These are phyloP conservation scores for Octopus sinensis DNA, from an alignment of 1,140 invertebrate genomes.

Conservation along the genomic window DNA sequence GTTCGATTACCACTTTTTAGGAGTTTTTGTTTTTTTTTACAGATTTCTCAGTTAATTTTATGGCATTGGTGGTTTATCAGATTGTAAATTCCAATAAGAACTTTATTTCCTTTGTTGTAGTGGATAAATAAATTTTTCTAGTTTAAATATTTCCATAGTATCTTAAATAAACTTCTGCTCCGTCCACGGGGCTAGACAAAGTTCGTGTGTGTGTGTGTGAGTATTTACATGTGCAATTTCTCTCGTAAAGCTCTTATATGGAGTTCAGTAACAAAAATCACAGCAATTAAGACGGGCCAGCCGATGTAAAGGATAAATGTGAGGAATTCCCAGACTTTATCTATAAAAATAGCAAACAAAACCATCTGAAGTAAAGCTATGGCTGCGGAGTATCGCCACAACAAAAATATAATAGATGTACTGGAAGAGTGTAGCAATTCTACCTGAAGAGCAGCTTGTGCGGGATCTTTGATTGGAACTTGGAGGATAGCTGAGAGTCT, in stretches of 20 bases:
- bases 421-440: constrained; percentile 62
- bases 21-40: too few species aligned
- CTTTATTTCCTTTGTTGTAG: too few species aligned
- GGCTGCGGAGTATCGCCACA: constrained; percentile 77
- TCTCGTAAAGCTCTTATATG: constrained; percentile 30
- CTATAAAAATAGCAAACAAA: constrained; percentile 74
- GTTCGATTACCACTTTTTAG: too few species aligned
- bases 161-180: too few species aligned
- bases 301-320: constrained; percentile 31
- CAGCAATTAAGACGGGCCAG: constrained; percentile 17
- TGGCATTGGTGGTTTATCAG: too few species aligned
- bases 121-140: too few species aligned
- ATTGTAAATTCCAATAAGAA: too few species aligned
- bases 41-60: too few species aligned
- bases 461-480: background rate
- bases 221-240: constrained; percentile 5
- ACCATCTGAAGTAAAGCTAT: constrained; percentile 75
- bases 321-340: constrained; percentile 61
- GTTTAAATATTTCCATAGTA: too few species aligned
- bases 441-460: constrained; percentile 55
- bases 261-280: constrained; percentile 23
- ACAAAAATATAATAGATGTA: constrained; percentile 71
- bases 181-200: too few species aligned
- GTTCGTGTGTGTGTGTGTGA: background rate
- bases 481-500: background rate